Evolutionary conservation across 2,888 invertebrate genomes (phyloP).

Genomic region (Agrotis clavis): DNA sequence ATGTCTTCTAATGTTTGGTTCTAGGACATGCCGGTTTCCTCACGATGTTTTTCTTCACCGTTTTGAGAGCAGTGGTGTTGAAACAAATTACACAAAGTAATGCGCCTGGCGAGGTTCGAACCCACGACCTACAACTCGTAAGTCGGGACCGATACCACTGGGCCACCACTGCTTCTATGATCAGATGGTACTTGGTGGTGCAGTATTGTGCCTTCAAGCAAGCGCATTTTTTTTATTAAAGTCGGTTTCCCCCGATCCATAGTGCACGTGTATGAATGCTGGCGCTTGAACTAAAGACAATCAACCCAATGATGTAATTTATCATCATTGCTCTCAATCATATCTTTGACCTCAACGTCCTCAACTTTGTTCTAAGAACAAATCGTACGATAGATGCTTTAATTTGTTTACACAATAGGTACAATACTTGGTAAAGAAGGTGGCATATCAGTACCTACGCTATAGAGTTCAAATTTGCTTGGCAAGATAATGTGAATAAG

Average conservation of each 20-base stretch:
- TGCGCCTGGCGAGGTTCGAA: too few species aligned
- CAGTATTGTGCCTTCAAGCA: too few species aligned
- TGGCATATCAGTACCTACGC: background rate
- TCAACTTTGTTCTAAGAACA: conserved; percentile 36
- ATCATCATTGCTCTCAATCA: conserved; percentile 49
- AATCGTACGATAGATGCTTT: conserved; percentile 12
- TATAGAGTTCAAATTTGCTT: conserved; percentile 31
- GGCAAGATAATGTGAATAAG: conserved; percentile 11
- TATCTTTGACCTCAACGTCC: conserved; percentile 41
- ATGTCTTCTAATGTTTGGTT: too few species aligned
- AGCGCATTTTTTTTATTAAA: too few species aligned
- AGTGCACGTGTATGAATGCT: background rate
- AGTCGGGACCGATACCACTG: too few species aligned
- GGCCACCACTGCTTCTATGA: too few species aligned
- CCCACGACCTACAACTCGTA: too few species aligned
- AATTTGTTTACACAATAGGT: conserved; percentile 24
- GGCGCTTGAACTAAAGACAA: conserved; percentile 33
- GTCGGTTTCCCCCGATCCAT: background rate
- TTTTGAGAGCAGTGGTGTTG: too few species aligned
- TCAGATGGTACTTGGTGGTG: too few species aligned
- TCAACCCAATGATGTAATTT: conserved; percentile 35
- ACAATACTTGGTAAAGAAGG: background rate
- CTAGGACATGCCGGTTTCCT: too few species aligned
- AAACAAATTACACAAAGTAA: too few species aligned
- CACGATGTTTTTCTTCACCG: too few species aligned